These are phyloP conservation scores for Sylvietta virens DNA, from an alignment of 2,113 vertebrate species.

Conservation along the genomic window DNA sequence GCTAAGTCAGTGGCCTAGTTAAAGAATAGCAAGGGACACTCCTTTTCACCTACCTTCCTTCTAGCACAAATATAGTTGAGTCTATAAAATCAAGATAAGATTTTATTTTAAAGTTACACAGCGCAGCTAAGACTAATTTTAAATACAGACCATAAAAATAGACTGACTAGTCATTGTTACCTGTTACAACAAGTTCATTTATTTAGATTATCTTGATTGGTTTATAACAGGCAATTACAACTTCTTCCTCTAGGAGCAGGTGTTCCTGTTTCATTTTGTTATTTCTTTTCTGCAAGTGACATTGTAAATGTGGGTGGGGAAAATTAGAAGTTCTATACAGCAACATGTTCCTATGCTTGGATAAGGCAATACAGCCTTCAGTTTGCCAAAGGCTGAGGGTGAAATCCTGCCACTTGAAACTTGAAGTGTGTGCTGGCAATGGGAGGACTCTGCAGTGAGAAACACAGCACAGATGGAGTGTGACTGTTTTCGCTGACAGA, in stretches of 20 bases:
- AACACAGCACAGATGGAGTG: neutral
- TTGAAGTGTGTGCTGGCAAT: neutral
- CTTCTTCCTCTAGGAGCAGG: slow-evolving; percentile 19
- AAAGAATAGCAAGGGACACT: neutral
- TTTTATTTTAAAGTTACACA: slow-evolving; percentile 6
- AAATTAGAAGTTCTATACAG: neutral
- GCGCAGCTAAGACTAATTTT: neutral
- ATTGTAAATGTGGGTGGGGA: neutral
- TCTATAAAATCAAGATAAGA: neutral
- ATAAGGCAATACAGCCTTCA: neutral
- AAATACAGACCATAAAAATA: slow-evolving; percentile 32
- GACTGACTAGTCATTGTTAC: slow-evolving; percentile 4
- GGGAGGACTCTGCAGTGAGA: neutral
- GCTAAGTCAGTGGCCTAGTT: neutral
- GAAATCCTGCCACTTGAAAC: neutral
- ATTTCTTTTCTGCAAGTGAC: slow-evolving; percentile 8
- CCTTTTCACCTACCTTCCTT: neutral
- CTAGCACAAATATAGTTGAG: neutral
- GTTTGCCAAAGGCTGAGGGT: neutral
- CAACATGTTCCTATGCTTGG: neutral
- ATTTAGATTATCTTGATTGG: slow-evolving; percentile 51
- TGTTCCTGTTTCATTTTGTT: slow-evolving; percentile 10
- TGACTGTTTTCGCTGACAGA: neutral
- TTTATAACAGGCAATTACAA: slow-evolving; percentile 54
- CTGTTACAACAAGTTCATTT: slow-evolving; percentile 17